Evolutionary conservation across 2,888 invertebrate genomes (phyloP).

Genomic region (Anthophora plumipes): DNA sequence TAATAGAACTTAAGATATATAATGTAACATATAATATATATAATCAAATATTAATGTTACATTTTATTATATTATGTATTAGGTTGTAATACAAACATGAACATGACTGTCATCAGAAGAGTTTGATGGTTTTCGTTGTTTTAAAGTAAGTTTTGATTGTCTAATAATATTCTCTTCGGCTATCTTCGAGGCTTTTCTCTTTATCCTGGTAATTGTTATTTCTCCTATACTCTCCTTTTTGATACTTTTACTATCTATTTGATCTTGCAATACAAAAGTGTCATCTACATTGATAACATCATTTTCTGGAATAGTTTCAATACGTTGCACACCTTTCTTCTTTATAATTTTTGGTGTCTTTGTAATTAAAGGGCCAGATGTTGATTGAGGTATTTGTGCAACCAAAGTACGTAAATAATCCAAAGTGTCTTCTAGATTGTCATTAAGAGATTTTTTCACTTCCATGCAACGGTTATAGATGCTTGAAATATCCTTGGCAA

Average conservation of each 20-base stretch:
- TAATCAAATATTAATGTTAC: background rate
- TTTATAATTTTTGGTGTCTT: conserved; percentile 78
- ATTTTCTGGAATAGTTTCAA: conserved; percentile 80
- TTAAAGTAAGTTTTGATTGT: conserved; percentile 66
- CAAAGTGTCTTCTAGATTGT: conserved; percentile 50
- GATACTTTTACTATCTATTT: background rate
- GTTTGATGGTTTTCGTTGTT: conserved; percentile 70
- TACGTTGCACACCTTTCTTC: conserved; percentile 71
- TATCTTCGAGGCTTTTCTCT: conserved; percentile 76
- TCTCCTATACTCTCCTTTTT: conserved; percentile 12
- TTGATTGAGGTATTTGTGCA: conserved; percentile 70
- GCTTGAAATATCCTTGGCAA: conserved; percentile 64
- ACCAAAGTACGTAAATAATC: conserved; percentile 66
- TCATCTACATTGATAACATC: conserved; percentile 53
- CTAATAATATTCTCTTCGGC: conserved; percentile 75
- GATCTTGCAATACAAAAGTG: background rate
- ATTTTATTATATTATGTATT: background rate
- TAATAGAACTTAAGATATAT: background rate
- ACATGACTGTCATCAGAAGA: conserved; percentile 11
- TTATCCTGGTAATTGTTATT: conserved; percentile 45
- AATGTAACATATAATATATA: background rate
- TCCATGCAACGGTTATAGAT: conserved; percentile 57
- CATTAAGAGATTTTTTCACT: conserved; percentile 54
- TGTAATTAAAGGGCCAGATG: conserved; percentile 72
- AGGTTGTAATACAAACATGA: conserved; percentile 57